These are phyloP conservation scores for Tinea trinotella DNA, from an alignment of 2,888 invertebrate species.

Conservation along the genomic window DNA sequence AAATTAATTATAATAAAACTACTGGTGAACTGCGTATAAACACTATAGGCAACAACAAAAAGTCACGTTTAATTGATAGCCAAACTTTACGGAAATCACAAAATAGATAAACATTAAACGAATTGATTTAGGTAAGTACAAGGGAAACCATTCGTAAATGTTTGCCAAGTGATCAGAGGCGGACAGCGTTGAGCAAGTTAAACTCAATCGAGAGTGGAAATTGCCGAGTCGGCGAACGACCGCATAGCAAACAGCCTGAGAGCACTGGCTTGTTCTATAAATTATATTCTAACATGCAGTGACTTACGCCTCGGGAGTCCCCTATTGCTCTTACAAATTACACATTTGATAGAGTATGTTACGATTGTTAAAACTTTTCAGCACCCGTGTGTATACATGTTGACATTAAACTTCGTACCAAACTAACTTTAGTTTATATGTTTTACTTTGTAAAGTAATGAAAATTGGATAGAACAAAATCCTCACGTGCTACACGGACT, in stretches of 20 bases:
- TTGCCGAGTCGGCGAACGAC: constrained; percentile 1
- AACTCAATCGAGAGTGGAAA: constrained; percentile 16
- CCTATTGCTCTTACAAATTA: not conserved
- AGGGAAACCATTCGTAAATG: constrained; percentile 14
- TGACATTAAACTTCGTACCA: too few relatives aligned
- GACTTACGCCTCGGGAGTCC: not conserved
- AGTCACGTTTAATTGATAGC: not conserved
- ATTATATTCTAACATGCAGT: constrained; percentile 13
- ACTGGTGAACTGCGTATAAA: too few relatives aligned
- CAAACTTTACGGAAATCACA: not conserved
- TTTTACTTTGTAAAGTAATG: too few relatives aligned
- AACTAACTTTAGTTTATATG: too few relatives aligned
- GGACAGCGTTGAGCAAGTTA: constrained; percentile 6
- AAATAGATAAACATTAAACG: not conserved
- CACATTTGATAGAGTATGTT: not conserved
- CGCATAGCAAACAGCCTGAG: constrained; percentile 6
- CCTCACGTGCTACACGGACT: too few relatives aligned
- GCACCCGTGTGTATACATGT: too few relatives aligned
- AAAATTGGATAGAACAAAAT: too few relatives aligned
- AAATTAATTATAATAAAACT: too few relatives aligned
- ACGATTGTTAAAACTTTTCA: too few relatives aligned
- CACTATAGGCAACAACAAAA: too few relatives aligned
- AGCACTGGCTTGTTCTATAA: constrained; percentile 7
- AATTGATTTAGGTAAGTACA: constrained; percentile 7
- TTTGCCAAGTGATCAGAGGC: constrained; percentile 13